phyloP scores from a whole-genome alignment of 2,797 vertebrate species.

The Petrocephalus sullivani region DNA sequence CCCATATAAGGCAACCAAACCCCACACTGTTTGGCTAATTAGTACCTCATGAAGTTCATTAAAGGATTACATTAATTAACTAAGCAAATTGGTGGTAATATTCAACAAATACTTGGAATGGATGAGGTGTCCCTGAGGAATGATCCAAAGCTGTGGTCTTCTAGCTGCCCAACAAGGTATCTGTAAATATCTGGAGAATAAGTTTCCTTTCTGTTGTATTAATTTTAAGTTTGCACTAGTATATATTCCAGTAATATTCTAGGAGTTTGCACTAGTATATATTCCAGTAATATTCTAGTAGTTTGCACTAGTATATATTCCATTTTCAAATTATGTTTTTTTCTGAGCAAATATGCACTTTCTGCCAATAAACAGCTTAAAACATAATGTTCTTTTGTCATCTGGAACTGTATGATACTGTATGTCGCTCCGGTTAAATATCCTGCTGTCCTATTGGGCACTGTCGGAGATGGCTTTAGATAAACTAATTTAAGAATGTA shows the following conservation, averaged over 20 bases:
- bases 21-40: not conserved
- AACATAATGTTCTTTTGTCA: not conserved
- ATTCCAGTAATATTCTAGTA: not conserved
- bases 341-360: not conserved
- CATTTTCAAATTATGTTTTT: not conserved
- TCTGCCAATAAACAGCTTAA: not conserved
- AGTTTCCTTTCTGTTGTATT: not conserved
- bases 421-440: not conserved
- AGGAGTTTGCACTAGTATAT: not conserved
- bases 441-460: not conserved
- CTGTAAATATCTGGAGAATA: not conserved
- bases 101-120: not conserved
- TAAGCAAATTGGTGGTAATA: not conserved
- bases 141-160: not conserved
- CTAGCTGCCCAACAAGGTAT: not conserved
- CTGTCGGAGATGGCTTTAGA: not conserved
- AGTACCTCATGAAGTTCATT: not conserved
- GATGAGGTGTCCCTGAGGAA: not conserved
- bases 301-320: not conserved
- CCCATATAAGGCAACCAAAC: not conserved
- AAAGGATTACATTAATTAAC: not conserved
- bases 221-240: not conserved
- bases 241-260: not conserved
- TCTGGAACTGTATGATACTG: not conserved
- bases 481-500: not conserved